Percentiles rank a stretch among this genome's conserved stretches.
Conservation (phyloP, 2,888 invertebrate genomes). For the Apodemia zela region DNA sequence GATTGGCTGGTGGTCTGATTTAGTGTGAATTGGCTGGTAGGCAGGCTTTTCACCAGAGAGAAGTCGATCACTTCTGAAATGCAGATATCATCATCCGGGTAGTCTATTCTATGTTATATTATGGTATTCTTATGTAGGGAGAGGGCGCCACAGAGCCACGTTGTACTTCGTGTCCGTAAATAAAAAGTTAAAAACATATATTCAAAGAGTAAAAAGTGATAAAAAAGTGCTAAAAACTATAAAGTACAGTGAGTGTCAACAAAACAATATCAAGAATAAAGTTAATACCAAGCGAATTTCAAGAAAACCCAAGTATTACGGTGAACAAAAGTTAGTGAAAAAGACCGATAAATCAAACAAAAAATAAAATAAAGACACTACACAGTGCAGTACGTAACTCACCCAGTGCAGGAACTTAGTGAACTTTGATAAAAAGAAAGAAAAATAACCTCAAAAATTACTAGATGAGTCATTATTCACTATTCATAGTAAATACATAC, state of each 20-base stretch:
- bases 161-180: background rate
- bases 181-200: background rate
- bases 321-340: background rate
- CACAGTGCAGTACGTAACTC: constrained; percentile 6
- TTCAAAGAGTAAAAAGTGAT: background rate
- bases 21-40: too few species aligned
- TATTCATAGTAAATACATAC: background rate
- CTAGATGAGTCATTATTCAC: constrained; percentile 6
- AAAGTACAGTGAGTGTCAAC: background rate
- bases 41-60: too few species aligned
- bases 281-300: background rate
- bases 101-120: too few species aligned
- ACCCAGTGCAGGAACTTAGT: constrained; percentile 2
- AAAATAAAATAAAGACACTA: constrained; percentile 9
- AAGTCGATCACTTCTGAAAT: too few species aligned
- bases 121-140: too few species aligned
- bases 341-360: constrained; percentile 1
- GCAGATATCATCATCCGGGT: too few species aligned
- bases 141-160: background rate
- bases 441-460: constrained; percentile 3
- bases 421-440: background rate
- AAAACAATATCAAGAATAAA: background rate
- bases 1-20: too few species aligned
- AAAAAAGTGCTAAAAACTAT: constrained; percentile 2
- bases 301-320: background rate